Percentiles rank a stretch among this genome's conserved stretches.
Conservation (phyloP, 2,113 vertebrate species). For the Limanda limanda region DNA sequence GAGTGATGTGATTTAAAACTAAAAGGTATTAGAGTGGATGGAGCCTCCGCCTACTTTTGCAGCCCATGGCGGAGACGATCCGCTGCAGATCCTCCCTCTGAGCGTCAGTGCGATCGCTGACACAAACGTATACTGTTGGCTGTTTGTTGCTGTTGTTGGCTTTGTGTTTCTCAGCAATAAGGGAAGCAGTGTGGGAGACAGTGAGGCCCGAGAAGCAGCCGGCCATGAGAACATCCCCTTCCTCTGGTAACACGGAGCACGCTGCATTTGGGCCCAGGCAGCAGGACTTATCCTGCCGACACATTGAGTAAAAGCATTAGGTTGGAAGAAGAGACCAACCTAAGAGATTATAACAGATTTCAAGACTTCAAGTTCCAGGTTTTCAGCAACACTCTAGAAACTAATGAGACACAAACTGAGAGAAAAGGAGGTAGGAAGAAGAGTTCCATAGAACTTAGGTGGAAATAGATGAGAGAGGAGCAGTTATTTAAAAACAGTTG, state of each 20-base stretch:
- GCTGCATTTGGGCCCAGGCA: slow-evolving; percentile 87
- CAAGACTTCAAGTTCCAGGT: background rate
- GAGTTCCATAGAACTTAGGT: slow-evolving; percentile 1
- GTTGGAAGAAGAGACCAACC: background rate
- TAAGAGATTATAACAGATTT: no score
- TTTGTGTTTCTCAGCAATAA: slow-evolving; percentile 69
- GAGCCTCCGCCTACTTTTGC: slow-evolving; percentile 83
- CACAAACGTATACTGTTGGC: slow-evolving; percentile 85
- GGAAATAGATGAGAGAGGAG: slow-evolving; percentile 16
- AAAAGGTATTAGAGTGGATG: background rate
- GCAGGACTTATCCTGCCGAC: slow-evolving; percentile 89
- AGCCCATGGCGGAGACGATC: slow-evolving; percentile 83
- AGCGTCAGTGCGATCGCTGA: slow-evolving; percentile 68
- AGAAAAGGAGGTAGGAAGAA: background rate
- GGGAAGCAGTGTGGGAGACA: slow-evolving; percentile 84
- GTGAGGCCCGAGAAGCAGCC: slow-evolving; percentile 86
- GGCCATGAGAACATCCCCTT: slow-evolving; percentile 86
- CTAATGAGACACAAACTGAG: slow-evolving; percentile 4
- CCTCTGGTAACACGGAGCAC: slow-evolving; percentile 78
- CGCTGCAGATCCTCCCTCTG: slow-evolving; percentile 82
- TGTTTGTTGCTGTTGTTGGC: slow-evolving; percentile 6
- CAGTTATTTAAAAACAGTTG: slow-evolving; percentile 8
- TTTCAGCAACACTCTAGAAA: background rate
- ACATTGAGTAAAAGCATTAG: slow-evolving; percentile 34
- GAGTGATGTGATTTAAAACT: no score